Conservation (phyloP, 2,797 vertebrate species). For the Chloroceryle inda region DNA sequence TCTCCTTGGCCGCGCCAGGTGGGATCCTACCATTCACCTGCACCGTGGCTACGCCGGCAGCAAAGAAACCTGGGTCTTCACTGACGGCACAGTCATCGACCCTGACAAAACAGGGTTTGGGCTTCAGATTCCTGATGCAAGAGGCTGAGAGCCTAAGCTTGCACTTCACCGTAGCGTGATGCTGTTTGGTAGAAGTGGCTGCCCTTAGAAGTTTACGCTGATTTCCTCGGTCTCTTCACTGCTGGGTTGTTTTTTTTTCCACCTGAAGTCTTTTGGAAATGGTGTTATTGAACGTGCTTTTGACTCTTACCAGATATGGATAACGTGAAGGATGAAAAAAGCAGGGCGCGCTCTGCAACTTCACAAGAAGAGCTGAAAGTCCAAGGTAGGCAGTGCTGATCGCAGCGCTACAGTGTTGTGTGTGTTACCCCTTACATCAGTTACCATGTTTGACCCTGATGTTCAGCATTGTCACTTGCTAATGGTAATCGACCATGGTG, state of each 20-base stretch:
- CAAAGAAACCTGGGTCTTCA: too few species aligned
- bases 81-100: fast-evolving
- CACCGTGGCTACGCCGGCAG: background rate
- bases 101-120: fast-evolving
- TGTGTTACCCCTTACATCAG: fast-evolving
- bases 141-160: fast-evolving
- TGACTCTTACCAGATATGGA: constrained; percentile 65
- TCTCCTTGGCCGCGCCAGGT: background rate
- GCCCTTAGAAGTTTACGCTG: fast-evolving
- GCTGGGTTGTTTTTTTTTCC: too few species aligned
- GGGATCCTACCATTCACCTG: fast-evolving
- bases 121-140: fast-evolving
- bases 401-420: fast-evolving
- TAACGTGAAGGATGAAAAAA: constrained; percentile 38
- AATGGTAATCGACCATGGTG: fast-evolving
- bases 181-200: fast-evolving
- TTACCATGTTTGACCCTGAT: fast-evolving
- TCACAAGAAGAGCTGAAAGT: constrained; percentile 50
- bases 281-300: fast-evolving
- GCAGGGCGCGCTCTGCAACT: background rate
- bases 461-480: fast-evolving
- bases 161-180: fast-evolving
- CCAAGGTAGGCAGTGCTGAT: constrained; percentile 1
- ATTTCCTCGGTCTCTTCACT: fast-evolving
- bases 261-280: background rate